phyloP scores from a whole-genome alignment of 2,888 invertebrate genomes.

The Uropetala carovei region DNA sequence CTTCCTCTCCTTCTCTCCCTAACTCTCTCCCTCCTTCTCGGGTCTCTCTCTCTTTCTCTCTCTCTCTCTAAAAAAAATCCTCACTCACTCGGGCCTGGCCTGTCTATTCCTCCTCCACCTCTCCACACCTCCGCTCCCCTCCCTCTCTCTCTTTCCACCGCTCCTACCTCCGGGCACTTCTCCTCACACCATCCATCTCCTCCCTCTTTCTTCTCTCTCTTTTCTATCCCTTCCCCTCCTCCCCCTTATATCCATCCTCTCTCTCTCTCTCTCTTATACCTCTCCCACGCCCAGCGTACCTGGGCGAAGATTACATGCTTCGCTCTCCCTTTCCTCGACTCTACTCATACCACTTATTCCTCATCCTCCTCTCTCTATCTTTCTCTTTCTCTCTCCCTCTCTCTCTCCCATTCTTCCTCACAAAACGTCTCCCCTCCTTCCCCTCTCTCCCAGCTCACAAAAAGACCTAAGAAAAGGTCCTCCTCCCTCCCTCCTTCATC shows the following conservation, averaged over 20 bases:
- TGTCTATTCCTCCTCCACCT: constrained; percentile 31
- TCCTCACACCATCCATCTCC: not conserved
- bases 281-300: constrained; percentile 25
- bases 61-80: constrained; percentile 5
- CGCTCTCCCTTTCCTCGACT: constrained; percentile 15
- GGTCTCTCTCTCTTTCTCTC: not conserved
- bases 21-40: not conserved
- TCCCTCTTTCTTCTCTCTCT: not conserved
- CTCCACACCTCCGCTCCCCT: not conserved
- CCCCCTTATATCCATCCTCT: constrained; percentile 7
- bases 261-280: not conserved
- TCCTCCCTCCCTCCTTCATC: not conserved
- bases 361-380: not conserved
- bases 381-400: not conserved
- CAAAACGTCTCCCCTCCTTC: not conserved
- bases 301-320: constrained; percentile 53
- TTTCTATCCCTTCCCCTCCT: not conserved
- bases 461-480: not conserved
- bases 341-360: not conserved
- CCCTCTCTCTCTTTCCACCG: not conserved
- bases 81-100: not conserved
- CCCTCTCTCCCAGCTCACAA: not conserved
- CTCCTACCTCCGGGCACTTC: not conserved
- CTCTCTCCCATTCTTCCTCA: not conserved
- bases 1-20: not conserved